Conservation (phyloP, 2,797 vertebrate genomes). For the Tolypeutes matacus region DNA sequence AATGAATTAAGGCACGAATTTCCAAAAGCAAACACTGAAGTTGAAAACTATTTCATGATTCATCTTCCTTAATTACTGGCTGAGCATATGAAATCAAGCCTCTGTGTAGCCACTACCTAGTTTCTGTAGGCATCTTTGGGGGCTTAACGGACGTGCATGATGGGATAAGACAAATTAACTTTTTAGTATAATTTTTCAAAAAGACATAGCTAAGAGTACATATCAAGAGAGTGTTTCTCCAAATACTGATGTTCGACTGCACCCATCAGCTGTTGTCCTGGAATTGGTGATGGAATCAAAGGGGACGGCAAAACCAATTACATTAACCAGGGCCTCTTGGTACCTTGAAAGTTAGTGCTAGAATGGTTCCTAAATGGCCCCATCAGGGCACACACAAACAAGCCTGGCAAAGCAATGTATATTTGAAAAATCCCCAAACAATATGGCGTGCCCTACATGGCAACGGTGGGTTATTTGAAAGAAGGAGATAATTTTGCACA, state of each 20-base stretch:
- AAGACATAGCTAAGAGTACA: neutral
- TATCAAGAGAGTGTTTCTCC: neutral
- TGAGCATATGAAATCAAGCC: neutral
- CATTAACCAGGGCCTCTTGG: accelerated
- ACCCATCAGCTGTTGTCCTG: neutral
- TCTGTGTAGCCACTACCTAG: accelerated
- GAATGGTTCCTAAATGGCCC: neutral
- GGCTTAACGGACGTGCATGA: accelerated
- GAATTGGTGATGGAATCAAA: accelerated
- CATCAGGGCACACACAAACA: neutral
- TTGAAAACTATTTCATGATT: neutral
- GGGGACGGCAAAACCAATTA: neutral
- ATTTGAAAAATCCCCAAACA: neutral
- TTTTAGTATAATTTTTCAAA: neutral
- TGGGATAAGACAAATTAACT: neutral
- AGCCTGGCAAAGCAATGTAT: neutral
- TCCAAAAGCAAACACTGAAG: neutral
- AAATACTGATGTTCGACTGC: accelerated
- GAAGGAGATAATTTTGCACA: neutral
- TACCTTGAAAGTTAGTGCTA: neutral
- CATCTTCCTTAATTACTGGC: neutral
- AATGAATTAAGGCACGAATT: neutral
- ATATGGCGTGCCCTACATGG: neutral
- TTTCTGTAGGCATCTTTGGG: neutral
- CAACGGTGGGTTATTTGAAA: neutral